Conservation (phyloP, 2,113 vertebrate genomes). For the Zeus faber region DNA sequence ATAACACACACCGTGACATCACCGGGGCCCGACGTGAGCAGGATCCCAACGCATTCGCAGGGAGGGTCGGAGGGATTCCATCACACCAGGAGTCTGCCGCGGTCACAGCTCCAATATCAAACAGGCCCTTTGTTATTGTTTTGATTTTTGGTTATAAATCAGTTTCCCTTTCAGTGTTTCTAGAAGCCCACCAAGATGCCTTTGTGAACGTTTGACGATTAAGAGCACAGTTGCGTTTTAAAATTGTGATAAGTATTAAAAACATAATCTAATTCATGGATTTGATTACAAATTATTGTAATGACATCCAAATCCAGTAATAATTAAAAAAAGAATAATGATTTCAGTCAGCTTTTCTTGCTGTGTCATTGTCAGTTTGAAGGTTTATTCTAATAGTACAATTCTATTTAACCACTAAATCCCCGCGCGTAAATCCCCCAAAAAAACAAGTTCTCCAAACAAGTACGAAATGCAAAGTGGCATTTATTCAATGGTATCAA, state of each 20-base stretch:
- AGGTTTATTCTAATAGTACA: not conserved
- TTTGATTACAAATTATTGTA: too few relatives aligned
- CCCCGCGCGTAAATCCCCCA: not conserved
- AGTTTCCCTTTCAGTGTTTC: not conserved
- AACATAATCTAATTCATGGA: too few relatives aligned
- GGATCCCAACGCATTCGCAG: conserved; percentile 26
- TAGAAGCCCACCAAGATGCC: too few relatives aligned
- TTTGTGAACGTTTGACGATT: too few relatives aligned
- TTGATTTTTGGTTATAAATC: too few relatives aligned
- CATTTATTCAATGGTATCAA: conserved; percentile 76
- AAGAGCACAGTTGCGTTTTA: too few relatives aligned
- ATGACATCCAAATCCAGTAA: too few relatives aligned
- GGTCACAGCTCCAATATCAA: not conserved
- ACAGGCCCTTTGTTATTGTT: conserved; percentile 3
- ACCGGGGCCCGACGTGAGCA: conserved; percentile 41
- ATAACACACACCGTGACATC: conserved; percentile 57
- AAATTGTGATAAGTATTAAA: too few relatives aligned
- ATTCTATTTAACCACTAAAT: not conserved
- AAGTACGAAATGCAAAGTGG: conserved; percentile 56
- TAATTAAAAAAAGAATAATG: too few relatives aligned
- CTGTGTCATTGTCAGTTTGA: too few relatives aligned
- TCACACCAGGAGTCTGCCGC: conserved; percentile 22
- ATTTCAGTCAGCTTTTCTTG: too few relatives aligned
- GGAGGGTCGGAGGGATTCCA: conserved; percentile 61
- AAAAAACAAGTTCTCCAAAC: not conserved